These are phyloP conservation scores for Mylabris phalerata DNA, from an alignment of 1,140 invertebrate species.

Conservation along the genomic window DNA sequence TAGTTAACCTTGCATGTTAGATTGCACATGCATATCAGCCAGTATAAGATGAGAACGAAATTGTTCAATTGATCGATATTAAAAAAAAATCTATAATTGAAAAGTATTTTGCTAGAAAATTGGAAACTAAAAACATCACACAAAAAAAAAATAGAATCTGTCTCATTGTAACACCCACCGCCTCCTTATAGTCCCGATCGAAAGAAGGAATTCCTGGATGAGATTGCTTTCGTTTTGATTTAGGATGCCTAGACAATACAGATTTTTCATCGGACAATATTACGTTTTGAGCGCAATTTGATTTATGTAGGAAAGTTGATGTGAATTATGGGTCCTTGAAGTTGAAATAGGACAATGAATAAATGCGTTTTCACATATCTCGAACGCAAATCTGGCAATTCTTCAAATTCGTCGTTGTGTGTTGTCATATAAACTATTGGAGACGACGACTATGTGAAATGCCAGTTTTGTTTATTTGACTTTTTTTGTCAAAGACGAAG, in stretches of 20 bases:
- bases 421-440: too few relatives aligned
- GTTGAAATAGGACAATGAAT: conserved; percentile 16
- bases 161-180: too few relatives aligned
- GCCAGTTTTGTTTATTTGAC: too few relatives aligned
- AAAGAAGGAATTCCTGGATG: too few relatives aligned
- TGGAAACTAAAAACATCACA: too few relatives aligned
- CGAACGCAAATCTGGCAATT: conserved; percentile 18
- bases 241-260: conserved; percentile 12
- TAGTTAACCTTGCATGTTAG: conserved; percentile 6
- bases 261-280: conserved; percentile 16
- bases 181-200: too few relatives aligned
- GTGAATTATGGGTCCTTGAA: conserved; percentile 22
- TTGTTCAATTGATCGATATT: too few relatives aligned
- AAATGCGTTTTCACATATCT: conserved; percentile 20
- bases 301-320: conserved; percentile 20
- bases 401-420: conserved; percentile 8
- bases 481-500: too few relatives aligned
- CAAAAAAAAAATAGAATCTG: too few relatives aligned
- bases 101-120: too few relatives aligned
- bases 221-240: conserved; percentile 4
- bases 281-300: conserved; percentile 6
- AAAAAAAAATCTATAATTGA: too few relatives aligned
- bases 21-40: background rate
- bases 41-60: too few relatives aligned
- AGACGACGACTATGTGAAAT: background rate